These are phyloP conservation scores for Herpailurus yagouaroundi DNA, from an alignment of 2,113 vertebrate genomes.

Conservation along the genomic window DNA sequence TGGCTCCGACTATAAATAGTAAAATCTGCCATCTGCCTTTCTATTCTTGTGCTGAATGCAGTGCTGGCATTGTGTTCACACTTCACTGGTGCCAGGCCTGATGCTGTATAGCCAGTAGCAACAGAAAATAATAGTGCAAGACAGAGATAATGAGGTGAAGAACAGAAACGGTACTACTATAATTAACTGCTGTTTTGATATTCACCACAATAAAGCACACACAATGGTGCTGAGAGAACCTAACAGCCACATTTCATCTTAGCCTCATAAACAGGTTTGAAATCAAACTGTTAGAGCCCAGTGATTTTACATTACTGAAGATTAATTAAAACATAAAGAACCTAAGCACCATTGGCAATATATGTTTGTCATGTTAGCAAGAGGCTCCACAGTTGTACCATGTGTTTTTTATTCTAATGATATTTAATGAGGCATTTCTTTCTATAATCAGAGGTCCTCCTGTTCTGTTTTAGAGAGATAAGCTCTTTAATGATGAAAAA, in stretches of 20 bases:
- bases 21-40: conserved; percentile 86
- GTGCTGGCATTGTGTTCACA: conserved; percentile 75
- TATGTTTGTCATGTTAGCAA: background rate
- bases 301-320: conserved; percentile 44
- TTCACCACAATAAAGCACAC: conserved; percentile 45
- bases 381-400: background rate
- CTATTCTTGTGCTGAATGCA: conserved; percentile 76
- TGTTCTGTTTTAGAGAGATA: conserved; percentile 33
- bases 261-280: conserved; percentile 22
- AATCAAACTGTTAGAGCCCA: conserved; percentile 44
- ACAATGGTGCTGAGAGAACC: conserved; percentile 35
- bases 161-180: conserved; percentile 70
- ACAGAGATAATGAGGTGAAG: conserved; percentile 80
- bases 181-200: conserved; percentile 81
- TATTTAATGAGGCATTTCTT: conserved; percentile 45
- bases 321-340: conserved; percentile 66
- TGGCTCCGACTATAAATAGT: conserved; percentile 86
- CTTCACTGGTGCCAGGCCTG: conserved; percentile 77
- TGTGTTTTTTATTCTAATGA: conserved; percentile 18
- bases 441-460: background rate
- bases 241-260: conserved; percentile 43
- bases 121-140: conserved; percentile 75
- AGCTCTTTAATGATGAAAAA: conserved; percentile 17
- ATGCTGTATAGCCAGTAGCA: conserved; percentile 75
- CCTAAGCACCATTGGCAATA: background rate